Base-by-base conservation (phyloP, 35 echinoderm and acorn worm genomes). In the Patiria miniata region DNA sequence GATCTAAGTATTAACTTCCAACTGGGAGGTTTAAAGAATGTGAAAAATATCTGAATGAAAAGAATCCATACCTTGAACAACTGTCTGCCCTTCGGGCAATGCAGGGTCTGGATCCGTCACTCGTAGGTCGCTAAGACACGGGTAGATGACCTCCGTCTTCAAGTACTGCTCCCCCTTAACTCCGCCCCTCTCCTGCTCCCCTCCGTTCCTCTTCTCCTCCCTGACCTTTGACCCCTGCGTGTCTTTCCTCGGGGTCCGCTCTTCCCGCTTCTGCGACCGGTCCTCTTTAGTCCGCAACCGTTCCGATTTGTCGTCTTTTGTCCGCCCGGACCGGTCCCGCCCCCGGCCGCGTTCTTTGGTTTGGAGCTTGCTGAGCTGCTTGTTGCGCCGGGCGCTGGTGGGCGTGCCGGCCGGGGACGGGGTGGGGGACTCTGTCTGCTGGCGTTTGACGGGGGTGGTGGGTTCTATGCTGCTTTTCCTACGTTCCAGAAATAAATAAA, bases 41-140 rank as follows among this genome's bases (percentile, higher is more conserved):
- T n/a, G n/a, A n/a, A n/a, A n/a, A n/a, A n/a, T n/a, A n/a, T n/a
- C n/a, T n/a, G n/a, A n/a, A n/a, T n/a, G n/a, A n/a, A 47, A 47
- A 6, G 42, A 47, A 4, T 12, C 28, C 55, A 33, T 39, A 94
- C 92, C 87, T 89, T 86, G 73, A 36, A 88, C 85, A 39, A 80
- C 78, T 82, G 87, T 40, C 5, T 54, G 51, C 7, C 78, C 89
- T 56, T 38, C 85, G 32, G 84, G 88, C 7, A 87, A 39, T 51
- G 86, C 88, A 5, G 60, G 39, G 61, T 93, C 91, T 58, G 40
- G 56, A 8, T 86, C 51, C 19, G 42, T 50, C 40, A 95, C 93
- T 51, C 88, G 55, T 14, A 91, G 51, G 77, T 91, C 88, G 34
- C 83, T 86, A 3, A 95, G 84, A 30, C 88, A 91, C n/a, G 93